Evolutionary conservation across 30 jellyfish, hydroid and myxozoan genomes (phyloP).

Genomic region (Mastigias papua): DNA sequence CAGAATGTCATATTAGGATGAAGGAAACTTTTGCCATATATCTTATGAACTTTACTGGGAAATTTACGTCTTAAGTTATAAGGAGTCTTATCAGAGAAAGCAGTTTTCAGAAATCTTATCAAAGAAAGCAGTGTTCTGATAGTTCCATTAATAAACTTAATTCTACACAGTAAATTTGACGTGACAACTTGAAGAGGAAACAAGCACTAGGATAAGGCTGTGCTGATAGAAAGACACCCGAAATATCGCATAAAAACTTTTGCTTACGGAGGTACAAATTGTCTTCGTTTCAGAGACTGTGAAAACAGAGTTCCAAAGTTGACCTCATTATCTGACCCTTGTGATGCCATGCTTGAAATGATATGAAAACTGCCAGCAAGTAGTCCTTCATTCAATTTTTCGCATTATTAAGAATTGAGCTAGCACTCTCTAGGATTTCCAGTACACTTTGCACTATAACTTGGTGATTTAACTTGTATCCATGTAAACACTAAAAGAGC

Average conservation of each 20-base stretch:
- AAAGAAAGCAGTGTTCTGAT: no score
- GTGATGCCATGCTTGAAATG: constrained; percentile 37
- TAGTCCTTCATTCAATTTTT: not conserved
- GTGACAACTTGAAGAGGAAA: not conserved
- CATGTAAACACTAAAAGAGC: not conserved
- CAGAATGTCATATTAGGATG: no score
- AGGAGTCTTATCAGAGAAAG: no score
- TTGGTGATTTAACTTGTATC: not conserved
- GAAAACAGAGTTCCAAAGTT: constrained; percentile 67
- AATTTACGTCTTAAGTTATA: no score
- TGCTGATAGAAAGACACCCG: not conserved
- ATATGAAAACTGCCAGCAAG: not conserved
- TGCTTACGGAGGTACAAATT: constrained; percentile 62
- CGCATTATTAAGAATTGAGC: not conserved
- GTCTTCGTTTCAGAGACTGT: constrained; percentile 53
- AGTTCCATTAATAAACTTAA: no score
- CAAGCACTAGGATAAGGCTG: not conserved
- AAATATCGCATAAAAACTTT: not conserved
- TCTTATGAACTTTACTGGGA: no score
- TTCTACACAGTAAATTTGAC: not conserved
- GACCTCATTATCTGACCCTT: constrained; percentile 39
- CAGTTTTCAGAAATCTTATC: no score
- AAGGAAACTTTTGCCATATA: no score
- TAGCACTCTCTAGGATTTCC: not conserved
- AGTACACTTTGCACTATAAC: not conserved